Evolutionary conservation across 2,888 invertebrate species (phyloP).

Genomic region (Eupelmus urozonus): DNA sequence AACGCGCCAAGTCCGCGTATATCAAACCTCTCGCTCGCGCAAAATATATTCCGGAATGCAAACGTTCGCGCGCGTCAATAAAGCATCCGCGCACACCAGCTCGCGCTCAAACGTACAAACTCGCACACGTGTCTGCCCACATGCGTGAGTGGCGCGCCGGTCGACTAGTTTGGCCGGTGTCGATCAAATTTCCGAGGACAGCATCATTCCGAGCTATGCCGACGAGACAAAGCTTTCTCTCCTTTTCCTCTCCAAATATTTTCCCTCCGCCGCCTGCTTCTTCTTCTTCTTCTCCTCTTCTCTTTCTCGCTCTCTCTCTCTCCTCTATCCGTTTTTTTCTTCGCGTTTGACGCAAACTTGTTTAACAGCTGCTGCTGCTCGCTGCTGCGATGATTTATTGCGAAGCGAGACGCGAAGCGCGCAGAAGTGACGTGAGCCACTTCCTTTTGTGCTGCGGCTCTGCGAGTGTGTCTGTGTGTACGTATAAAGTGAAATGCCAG

Average conservation of each 20-base stretch:
- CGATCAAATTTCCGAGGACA: conserved; percentile 76
- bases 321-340: conserved; percentile 33
- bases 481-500: too few relatives aligned
- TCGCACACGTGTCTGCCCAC: not conserved
- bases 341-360: conserved; percentile 50
- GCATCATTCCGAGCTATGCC: conserved; percentile 70
- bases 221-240: conserved; percentile 69
- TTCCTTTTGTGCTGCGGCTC: conserved; percentile 30
- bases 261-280: conserved; percentile 48
- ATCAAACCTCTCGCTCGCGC: too few relatives aligned
- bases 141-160: conserved; percentile 8
- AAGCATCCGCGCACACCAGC: not conserved
- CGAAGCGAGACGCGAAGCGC: conserved; percentile 41
- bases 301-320: conserved; percentile 46
- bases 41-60: too few relatives aligned
- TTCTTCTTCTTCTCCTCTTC: conserved; percentile 50
- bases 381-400: conserved; percentile 50
- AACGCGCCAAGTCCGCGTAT: too few relatives aligned
- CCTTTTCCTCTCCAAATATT: conserved; percentile 50
- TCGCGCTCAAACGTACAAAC: not conserved
- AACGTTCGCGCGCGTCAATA: not conserved
- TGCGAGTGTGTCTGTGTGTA: conserved; percentile 24
- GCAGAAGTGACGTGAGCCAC: conserved; percentile 33
- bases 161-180: conserved; percentile 75
- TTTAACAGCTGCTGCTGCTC: conserved; percentile 50